Evolutionary conservation across 1,140 invertebrate species (phyloP), one percentile per base, ranked within the genome.

Genomic region (Penaeus chinensis): DNA sequence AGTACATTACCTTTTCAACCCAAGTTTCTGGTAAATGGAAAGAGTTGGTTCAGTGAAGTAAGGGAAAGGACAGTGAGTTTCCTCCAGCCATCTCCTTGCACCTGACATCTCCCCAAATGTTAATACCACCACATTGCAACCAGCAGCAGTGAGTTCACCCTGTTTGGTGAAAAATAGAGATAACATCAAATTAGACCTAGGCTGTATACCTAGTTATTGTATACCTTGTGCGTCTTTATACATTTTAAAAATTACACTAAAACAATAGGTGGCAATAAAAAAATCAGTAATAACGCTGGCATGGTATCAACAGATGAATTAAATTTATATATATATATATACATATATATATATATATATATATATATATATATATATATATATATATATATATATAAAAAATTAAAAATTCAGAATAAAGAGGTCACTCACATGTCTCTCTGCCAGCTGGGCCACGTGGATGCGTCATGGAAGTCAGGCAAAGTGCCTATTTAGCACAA

Each of bases 381-480:
- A 2, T n/a, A 47, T 47, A 47, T 47, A 47, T 47, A 47, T 2
- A 47, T 13, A 47, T 2, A 47, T 3, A 2, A 82, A 54, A 63
- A 10, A 71, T 10, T 3, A 10, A 11, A 24, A 71, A 10, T 71
- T 10, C 7, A 10, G 18, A 19, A 18, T n/a, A 82, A 65, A 7
- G 0, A 27, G 8, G 16, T 5, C n/a, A 32, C 47, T 80, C 10
- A 87, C 89, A 76, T 89, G 66, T 42, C 71, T 87, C 61, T 77
- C 76, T 76, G 85, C 77, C 1, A 89, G 78, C 78, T 89, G 77
- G 54, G 69, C 24, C 32, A 90, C 82, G 65, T 90, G 89, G 77
- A n/a, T 85, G n/a, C 85, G 89, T 90, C 89, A 90, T 5, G 89
- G 89, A 24, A 88, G 89, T 90, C 89, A 90, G 22, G 89, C 85